Evolutionary conservation across 1,140 invertebrate genomes (phyloP), one percentile per base, ranked within the genome.

Genomic region (Temnothorax longispinosus): DNA sequence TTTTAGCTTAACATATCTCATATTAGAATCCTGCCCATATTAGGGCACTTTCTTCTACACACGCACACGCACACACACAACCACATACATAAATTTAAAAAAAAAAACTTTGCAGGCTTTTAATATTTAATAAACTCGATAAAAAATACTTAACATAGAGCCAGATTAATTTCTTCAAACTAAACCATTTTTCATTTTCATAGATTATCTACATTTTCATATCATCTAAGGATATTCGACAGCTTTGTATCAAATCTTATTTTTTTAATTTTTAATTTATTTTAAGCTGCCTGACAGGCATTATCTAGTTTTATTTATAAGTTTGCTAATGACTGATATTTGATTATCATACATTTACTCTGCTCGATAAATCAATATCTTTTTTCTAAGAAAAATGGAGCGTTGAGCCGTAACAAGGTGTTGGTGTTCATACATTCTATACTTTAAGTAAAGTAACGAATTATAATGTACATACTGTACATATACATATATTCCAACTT

Each of bases 121-220:
- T n/a, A 65, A 62, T 62, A 65, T n/a, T 64, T 32, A 65, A 8
- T 65, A n/a, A 65, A 65, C 1, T 65, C 18, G 41, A 65, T 65
- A 41, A 65, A 41, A 60, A 60, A 32, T 60, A 3, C 1, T 65
- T 38, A 65, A n/a, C 0, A 62, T 62, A 65, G 3, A 60, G 13
- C 15, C 3, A 41, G 1, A 41, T n/a, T 86, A 50, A 87, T 85
- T 65, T 27, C 35, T 69, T 80, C 56, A 67, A 7, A 65, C n/a
- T 56, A 75, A 21, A 11, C 15, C 32, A 52, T 67, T 65, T 41
- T 65, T 15, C 10, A 65, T n/a, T 64, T 38, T 38, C 18, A 35
- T 65, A 18, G 1, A 44, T 44, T 44, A 65, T 38, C 8, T 67
- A 21, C 1, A n/a, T n/a, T n/a, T n/a, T 10, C 2, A 0, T 62